Base-by-base conservation (phyloP, 2,888 invertebrate genomes). In the Drosophila melanosoma region DNA sequence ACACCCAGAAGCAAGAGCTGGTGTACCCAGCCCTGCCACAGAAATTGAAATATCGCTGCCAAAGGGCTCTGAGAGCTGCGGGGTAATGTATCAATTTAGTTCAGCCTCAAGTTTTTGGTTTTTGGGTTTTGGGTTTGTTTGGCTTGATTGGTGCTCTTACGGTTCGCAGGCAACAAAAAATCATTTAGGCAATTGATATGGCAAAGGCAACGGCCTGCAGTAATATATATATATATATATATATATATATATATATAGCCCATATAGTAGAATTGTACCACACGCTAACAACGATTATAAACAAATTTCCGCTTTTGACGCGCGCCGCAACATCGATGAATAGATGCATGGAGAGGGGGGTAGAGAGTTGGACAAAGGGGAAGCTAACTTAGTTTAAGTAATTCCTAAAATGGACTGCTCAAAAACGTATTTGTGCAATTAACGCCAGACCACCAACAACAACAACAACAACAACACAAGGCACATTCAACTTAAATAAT, bases 251-350 rank as follows among this genome's bases (percentile, higher is more conserved):
- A 40, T 38, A 52, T 33, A 59, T 48, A 53, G 15, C n/a, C 54
- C n/a, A 52, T 54, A 53, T 45, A 20, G 32, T 36, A 35, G 57
- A 38, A 8, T 56, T 26, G 23, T 65, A 83, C 83, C 89, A 67
- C 89, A 87, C 84, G 79, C 87, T 74, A 83, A 62, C 79, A 72
- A 66, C 88, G 88, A 88, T 88, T 88, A 88, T 88, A 88, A 90
- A 90, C 82, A 90, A 90, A 88, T 88, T 88, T 88, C 90, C 90
- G 85, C 89, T 89, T 85, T 87, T 85, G 88, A 87, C 88, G 90
- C 89, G 84, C 79, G 79, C 67, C 67, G 74, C 59, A 52, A 52
- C 52, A 40, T 67, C 36, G 48, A 40, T 54, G 69, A 4, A 54
- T 33, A 26, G 57, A 32, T 3, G 29, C 7, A n/a, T 11, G 48